Evolutionary conservation across 2,113 vertebrate genomes (phyloP).

Genomic region (Mobula birostris): DNA sequence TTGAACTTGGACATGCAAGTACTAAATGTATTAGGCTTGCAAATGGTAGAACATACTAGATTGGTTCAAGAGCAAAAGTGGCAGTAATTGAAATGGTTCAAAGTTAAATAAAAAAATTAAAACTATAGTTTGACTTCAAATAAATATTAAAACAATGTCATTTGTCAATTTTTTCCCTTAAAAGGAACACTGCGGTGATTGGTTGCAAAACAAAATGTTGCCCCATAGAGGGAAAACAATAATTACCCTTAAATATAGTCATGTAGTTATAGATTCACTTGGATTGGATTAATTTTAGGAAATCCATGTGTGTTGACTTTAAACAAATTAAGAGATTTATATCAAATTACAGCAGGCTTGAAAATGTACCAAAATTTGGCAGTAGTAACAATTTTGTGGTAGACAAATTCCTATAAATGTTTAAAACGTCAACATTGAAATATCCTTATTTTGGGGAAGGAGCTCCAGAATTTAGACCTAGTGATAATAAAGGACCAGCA

Average conservation of each 20-base stretch:
- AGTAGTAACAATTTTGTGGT: background rate
- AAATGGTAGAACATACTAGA: background rate
- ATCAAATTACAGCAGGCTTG: background rate
- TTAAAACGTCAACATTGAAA: too few species aligned
- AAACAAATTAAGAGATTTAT: background rate
- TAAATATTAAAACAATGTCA: too few species aligned
- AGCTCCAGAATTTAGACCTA: too few species aligned
- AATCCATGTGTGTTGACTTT: background rate
- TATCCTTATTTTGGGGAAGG: too few species aligned
- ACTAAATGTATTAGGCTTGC: background rate
- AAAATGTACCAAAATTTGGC: background rate
- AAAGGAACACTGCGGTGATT: too few species aligned
- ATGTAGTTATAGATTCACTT: background rate
- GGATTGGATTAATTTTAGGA: background rate
- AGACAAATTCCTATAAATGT: too few species aligned
- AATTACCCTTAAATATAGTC: background rate
- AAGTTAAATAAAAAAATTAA: too few species aligned
- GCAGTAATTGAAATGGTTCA: too few species aligned
- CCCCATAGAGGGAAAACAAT: background rate
- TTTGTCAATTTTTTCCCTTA: too few species aligned
- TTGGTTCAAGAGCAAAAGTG: background rate
- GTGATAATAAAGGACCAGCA: too few species aligned
- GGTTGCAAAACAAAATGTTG: too few species aligned
- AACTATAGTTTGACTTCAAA: too few species aligned
- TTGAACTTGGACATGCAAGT: background rate